A percentile compares a stretch with the other conserved stretches of the same genome.
Conservation (phyloP, 1,140 invertebrate genomes). For the Lanistes nyassanus region DNA sequence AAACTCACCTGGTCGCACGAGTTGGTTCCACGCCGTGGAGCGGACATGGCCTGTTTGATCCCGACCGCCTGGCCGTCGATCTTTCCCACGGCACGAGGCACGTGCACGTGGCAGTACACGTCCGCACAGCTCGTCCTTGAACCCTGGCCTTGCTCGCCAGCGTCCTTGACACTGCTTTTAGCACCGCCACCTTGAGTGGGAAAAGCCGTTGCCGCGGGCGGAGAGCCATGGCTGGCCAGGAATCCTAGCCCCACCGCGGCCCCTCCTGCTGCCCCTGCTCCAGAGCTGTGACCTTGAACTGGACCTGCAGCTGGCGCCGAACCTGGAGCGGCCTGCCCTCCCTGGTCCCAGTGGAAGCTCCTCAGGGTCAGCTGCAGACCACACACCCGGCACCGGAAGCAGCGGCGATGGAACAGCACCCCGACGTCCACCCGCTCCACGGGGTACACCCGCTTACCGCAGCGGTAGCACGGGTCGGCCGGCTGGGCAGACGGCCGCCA, state of each 20-base stretch:
- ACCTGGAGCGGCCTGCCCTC: slow-evolving; percentile 7
- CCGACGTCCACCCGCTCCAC: slow-evolving; percentile 63
- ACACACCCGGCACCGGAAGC: slow-evolving; percentile 60
- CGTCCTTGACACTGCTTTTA: slow-evolving; percentile 1
- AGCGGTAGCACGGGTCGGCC: slow-evolving; percentile 57
- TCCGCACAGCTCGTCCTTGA: slow-evolving; percentile 41
- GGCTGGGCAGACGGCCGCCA: slow-evolving; percentile 28
- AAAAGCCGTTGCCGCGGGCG: not conserved
- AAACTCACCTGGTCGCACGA: slow-evolving; percentile 53
- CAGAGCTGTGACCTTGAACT: not conserved
- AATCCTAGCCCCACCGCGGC: not conserved
- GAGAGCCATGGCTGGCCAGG: not conserved
- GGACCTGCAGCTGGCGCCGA: not conserved
- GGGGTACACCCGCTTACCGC: slow-evolving; percentile 61
- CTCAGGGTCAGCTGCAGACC: slow-evolving; percentile 55
- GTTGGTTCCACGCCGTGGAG: slow-evolving; percentile 48
- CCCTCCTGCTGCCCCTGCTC: not conserved
- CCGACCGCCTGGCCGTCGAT: slow-evolving; percentile 58
- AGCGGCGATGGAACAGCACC: slow-evolving; percentile 59
- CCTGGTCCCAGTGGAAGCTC: slow-evolving; percentile 59
- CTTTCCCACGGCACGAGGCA: slow-evolving; percentile 55
- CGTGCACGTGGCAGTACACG: slow-evolving; percentile 60
- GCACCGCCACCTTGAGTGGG: not conserved
- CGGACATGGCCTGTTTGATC: slow-evolving; percentile 58
- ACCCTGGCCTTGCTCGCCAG: slow-evolving; percentile 1